Conservation (phyloP, 2,797 vertebrate species). For the Paramormyrops hopkinsi region DNA sequence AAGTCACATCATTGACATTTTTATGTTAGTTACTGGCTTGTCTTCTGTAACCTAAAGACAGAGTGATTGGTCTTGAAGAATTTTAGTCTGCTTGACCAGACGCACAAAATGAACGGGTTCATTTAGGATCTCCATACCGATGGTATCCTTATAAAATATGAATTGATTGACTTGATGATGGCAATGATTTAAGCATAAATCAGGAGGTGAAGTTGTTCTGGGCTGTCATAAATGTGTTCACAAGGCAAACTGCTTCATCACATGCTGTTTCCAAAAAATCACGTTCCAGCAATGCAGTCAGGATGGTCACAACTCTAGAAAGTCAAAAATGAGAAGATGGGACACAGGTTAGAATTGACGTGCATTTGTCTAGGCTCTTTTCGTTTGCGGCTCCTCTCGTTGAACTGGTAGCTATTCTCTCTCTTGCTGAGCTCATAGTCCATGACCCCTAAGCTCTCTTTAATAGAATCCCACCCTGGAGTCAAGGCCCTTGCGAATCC, state of each 20-base stretch:
- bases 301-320: neutral
- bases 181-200: conserved; percentile 5
- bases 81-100: neutral
- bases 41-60: neutral
- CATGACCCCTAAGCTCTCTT: neutral
- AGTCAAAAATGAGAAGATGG: neutral
- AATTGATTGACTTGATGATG: neutral
- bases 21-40: neutral
- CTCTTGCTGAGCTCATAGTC: neutral
- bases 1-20: neutral
- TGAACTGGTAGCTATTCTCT: neutral
- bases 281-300: neutral
- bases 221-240: neutral
- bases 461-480: neutral
- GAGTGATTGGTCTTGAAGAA: neutral
- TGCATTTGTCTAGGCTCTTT: neutral
- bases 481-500: neutral
- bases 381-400: neutral
- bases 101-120: neutral
- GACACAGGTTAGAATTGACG: neutral
- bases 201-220: neutral
- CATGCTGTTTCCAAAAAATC: neutral
- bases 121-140: neutral
- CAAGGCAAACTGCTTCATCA: neutral
- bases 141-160: neutral